These are phyloP conservation scores for Melanargia galathea DNA, from an alignment of 2,888 invertebrate genomes.

Conservation along the genomic window DNA sequence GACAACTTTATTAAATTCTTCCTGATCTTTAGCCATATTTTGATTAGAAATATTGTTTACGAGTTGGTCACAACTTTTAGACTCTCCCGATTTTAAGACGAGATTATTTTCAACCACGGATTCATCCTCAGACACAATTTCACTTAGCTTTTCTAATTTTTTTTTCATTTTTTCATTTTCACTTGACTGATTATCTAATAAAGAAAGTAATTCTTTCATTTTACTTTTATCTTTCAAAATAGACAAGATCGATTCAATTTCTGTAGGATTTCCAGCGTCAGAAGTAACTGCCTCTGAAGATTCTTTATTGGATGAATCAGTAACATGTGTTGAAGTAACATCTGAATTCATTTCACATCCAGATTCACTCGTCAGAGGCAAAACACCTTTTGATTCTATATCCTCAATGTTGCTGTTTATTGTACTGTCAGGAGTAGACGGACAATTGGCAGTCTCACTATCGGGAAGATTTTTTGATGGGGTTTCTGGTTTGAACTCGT, in stretches of 20 bases:
- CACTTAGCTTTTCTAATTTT: conserved; percentile 81
- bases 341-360: conserved; percentile 55
- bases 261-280: conserved; percentile 44
- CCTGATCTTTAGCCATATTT: not conserved
- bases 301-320: conserved; percentile 44
- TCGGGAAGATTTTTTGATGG: not conserved
- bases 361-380: conserved; percentile 60
- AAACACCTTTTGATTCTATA: conserved; percentile 39
- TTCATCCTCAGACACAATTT: conserved; percentile 79
- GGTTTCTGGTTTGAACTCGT: conserved; percentile 6
- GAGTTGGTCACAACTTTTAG: not conserved
- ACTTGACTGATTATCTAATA: conserved; percentile 65
- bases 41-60: not conserved
- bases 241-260: conserved; percentile 58
- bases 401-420: conserved; percentile 48
- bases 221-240: conserved; percentile 75
- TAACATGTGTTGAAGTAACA: conserved; percentile 56
- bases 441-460: conserved; percentile 42
- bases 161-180: conserved; percentile 80
- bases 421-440: conserved; percentile 67
- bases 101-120: not conserved
- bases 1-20: not conserved
- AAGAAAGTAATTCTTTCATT: conserved; percentile 72
- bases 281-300: conserved; percentile 42
- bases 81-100: conserved; percentile 41